Evolutionary conservation across 1,140 invertebrate genomes (phyloP), one percentile per base, ranked within the genome.

Genomic region (Eumaeus atala): DNA sequence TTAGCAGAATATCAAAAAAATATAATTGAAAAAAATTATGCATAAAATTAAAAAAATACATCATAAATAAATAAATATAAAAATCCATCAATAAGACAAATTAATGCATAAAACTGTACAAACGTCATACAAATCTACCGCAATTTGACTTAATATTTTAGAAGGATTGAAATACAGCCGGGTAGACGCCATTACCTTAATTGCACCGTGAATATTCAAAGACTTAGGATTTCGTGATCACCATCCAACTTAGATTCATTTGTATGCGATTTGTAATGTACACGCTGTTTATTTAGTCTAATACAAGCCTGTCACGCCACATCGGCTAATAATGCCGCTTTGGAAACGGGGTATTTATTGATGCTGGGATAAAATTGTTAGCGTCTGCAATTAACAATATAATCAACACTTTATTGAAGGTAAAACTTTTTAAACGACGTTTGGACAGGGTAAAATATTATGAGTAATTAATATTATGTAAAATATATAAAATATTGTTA

Each of bases 141-240:
- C 58, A 62, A 62, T 62, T 51, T 56, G 16, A 54, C 51, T 51
- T 62, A 62, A 62, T 62, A 51, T 51, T 44, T 58, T 52, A 52
- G 60, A 58, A 55, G 36, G 48, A 52, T 54, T 58, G 55, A 61
- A 58, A 61, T 54, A 56, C 55, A 51, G 51, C 55, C 55, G 59
- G 40, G 40, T 54, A 48, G 56, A 42, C 16, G 56, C 56, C 60
- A 62, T 62, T 62, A 62, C 54, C 37, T 51, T 62, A 62, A 62
- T 62, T 62, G 56, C 52, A 55, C 50, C 52, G 52, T 57, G 56
- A 58, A 62, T 62, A 62, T 62, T 62, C 56, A 62, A 58, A 55
- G 48, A 59, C 49, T 53, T 44, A 51, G 40, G 42, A 51, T 57
- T 57, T 52, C 56, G 49, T 52, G 56, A 57, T 57, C 56, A 51